Evolutionary conservation across 1,140 invertebrate species (phyloP).

Genomic region (Habropoda laboriosa): DNA sequence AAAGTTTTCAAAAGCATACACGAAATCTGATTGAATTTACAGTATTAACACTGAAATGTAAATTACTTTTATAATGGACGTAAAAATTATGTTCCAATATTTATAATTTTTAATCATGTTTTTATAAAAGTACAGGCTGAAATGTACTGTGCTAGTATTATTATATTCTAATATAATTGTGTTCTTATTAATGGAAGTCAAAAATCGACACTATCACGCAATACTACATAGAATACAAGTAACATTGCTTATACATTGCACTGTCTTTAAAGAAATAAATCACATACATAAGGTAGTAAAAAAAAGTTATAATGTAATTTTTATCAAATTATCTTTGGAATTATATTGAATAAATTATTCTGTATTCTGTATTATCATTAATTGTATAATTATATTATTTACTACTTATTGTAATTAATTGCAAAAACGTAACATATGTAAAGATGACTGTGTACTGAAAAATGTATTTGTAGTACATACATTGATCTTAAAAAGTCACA

Average conservation of each 20-base stretch:
- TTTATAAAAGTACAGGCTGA: conserved; percentile 78
- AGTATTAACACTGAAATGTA: conserved; percentile 60
- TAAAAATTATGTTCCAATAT: conserved; percentile 63
- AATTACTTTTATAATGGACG: conserved; percentile 59
- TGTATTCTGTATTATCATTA: neutral
- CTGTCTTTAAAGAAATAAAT: conserved; percentile 30
- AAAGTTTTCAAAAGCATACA: conserved; percentile 61
- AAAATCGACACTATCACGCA: conserved; percentile 67
- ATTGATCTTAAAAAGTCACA: neutral
- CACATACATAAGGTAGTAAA: conserved; percentile 1
- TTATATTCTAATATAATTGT: conserved; percentile 72
- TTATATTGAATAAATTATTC: conserved; percentile 15
- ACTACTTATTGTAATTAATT: conserved; percentile 11
- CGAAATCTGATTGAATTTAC: conserved; percentile 68
- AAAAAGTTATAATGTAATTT: neutral
- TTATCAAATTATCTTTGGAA: conserved; percentile 26
- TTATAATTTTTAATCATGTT: conserved; percentile 57
- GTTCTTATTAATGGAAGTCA: conserved; percentile 76
- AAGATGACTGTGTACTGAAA: neutral
- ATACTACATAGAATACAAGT: conserved; percentile 63
- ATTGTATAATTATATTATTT: conserved; percentile 23
- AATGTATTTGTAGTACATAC: neutral
- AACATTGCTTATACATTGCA: conserved; percentile 20
- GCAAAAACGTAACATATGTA: neutral
- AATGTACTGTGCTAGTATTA: conserved; percentile 75